Evolutionary conservation across 2,113 vertebrate genomes (phyloP).

Genomic region (Corydoras sp.): DNA sequence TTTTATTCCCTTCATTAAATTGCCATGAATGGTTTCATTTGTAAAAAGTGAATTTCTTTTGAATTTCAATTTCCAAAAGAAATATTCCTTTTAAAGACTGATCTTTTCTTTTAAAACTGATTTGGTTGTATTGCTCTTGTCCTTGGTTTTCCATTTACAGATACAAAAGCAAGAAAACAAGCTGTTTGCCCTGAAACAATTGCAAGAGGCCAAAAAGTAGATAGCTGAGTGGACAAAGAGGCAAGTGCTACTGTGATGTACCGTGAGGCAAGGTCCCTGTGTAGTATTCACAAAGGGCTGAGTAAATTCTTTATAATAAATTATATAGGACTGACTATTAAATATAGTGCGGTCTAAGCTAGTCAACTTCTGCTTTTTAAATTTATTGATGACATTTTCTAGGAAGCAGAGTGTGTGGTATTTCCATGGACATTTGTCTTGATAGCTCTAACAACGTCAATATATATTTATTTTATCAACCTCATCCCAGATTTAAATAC

Average conservation of each 20-base stretch:
- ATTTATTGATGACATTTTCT: too few relatives aligned
- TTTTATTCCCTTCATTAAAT: not conserved
- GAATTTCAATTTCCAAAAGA: not conserved
- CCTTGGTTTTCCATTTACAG: constrained; percentile 43
- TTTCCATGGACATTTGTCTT: too few relatives aligned
- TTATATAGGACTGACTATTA: too few relatives aligned
- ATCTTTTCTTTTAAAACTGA: too few relatives aligned
- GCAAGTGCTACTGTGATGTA: not conserved
- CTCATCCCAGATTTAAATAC: too few relatives aligned
- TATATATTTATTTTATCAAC: too few relatives aligned
- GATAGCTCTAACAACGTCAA: too few relatives aligned
- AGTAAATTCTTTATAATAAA: too few relatives aligned
- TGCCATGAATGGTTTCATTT: constrained; percentile 10
- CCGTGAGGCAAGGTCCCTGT: not conserved
- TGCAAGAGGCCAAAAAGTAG: constrained; percentile 46
- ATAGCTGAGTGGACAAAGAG: constrained; percentile 46
- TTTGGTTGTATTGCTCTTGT: not conserved
- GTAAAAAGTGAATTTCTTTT: not conserved
- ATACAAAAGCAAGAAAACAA: constrained; percentile 57
- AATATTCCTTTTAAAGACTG: too few relatives aligned
- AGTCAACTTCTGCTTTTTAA: too few relatives aligned
- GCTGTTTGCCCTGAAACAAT: constrained; percentile 44
- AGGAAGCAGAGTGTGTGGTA: too few relatives aligned
- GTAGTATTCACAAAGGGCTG: constrained; percentile 8
- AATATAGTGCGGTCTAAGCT: too few relatives aligned